Evolutionary conservation across 2,797 vertebrate species (phyloP).

Genomic region (Somateria mollissima): DNA sequence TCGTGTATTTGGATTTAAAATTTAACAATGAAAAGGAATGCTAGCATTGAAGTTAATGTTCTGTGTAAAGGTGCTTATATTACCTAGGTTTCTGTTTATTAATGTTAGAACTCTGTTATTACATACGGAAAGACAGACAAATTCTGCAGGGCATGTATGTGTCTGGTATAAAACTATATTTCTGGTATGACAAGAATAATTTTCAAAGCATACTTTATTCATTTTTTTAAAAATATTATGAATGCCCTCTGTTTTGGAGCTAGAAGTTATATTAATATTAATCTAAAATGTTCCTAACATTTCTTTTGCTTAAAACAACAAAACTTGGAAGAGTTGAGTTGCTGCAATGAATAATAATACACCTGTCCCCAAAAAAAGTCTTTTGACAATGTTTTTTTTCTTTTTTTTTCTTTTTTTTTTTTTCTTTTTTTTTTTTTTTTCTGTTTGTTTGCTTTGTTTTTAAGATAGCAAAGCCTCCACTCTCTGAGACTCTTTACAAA

Average conservation of each 20-base stretch:
- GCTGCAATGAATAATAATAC: slow-evolving; percentile 6
- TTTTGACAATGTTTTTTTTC: not conserved
- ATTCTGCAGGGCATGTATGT: not conserved
- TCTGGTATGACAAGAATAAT: not conserved
- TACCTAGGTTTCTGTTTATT: not conserved
- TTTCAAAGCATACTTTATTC: not conserved
- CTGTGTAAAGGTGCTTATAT: not conserved
- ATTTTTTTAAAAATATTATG: not conserved
- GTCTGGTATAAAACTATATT: not conserved
- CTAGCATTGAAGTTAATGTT: not conserved
- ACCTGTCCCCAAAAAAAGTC: not conserved
- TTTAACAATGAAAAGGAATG: slow-evolving; percentile 8
- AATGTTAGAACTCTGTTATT: not conserved
- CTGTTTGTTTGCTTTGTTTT: not conserved
- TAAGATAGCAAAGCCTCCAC: not conserved
- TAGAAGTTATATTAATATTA: slow-evolving; percentile 43
- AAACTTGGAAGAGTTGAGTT: not conserved
- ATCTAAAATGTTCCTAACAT: slow-evolving; percentile 21
- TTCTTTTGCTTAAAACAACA: slow-evolving; percentile 49
- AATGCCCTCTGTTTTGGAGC: not conserved
- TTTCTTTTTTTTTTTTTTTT: not conserved
- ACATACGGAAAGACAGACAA: not conserved
- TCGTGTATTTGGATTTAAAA: slow-evolving; percentile 22
- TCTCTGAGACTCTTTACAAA: not conserved
- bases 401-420: not conserved